A percentile compares a stretch with the other conserved stretches of the same genome.
phyloP scores from a whole-genome alignment of 2,113 vertebrate species.

The Leucosticte australis region DNA sequence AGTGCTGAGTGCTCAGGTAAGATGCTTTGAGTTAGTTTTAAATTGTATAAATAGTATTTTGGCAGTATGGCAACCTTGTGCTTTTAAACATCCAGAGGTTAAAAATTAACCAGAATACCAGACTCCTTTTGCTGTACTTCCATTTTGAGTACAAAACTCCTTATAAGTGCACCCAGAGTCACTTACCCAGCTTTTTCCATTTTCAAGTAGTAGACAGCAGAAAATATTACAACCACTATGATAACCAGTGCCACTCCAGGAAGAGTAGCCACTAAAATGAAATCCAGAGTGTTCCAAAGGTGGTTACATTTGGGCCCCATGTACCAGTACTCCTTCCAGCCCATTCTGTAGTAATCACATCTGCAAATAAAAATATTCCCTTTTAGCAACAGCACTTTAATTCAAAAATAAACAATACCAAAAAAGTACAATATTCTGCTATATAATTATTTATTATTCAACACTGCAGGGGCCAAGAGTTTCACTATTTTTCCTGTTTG shows the following conservation, averaged over 20 bases:
- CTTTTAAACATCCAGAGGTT: background rate
- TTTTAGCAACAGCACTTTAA: background rate
- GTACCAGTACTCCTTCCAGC: constrained; percentile 69
- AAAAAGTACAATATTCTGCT: background rate
- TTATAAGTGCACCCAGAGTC: background rate
- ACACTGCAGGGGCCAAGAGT: background rate
- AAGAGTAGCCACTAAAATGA: constrained; percentile 59
- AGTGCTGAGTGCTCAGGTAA: background rate
- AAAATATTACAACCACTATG: constrained; percentile 1
- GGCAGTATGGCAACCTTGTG: background rate
- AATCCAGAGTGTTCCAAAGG: constrained; percentile 63
- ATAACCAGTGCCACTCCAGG: constrained; percentile 48
- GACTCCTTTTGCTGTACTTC: background rate
- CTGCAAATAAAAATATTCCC: constrained; percentile 32
- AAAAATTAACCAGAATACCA: background rate
- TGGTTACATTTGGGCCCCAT: constrained; percentile 66
- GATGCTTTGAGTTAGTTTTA: background rate
- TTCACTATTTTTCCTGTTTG: background rate
- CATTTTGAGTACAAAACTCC: background rate
- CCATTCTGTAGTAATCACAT: constrained; percentile 56
- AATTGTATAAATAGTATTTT: background rate
- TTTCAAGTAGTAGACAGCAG: background rate
- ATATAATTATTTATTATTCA: background rate
- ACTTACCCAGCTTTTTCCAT: constrained; percentile 1
- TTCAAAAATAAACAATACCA: background rate